phyloP scores from a whole-genome alignment of 2,113 vertebrate species.

The Gymnocephalus cernua region DNA sequence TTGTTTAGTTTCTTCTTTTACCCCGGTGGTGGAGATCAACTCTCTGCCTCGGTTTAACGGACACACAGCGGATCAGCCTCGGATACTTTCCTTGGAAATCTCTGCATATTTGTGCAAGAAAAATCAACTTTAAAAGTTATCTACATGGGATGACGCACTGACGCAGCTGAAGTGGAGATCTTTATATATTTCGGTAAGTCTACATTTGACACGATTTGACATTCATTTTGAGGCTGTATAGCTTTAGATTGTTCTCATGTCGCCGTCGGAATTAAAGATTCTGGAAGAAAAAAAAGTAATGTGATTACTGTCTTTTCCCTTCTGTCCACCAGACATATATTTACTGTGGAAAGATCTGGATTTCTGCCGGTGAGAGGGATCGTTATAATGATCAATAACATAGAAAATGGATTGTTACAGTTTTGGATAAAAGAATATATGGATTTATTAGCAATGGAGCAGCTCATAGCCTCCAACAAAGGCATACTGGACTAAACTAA shows the following conservation, averaged over 20 bases:
- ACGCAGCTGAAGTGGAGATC: neutral
- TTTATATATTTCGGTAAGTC: neutral
- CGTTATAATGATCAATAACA: neutral
- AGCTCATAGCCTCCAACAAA: neutral
- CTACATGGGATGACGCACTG: neutral
- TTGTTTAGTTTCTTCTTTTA: too few species aligned
- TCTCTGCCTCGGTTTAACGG: neutral
- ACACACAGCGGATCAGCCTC: neutral
- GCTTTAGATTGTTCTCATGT: neutral
- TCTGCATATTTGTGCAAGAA: neutral
- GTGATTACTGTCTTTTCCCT: neutral
- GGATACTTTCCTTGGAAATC: neutral
- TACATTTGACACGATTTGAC: neutral
- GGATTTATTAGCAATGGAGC: neutral
- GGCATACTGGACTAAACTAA: neutral
- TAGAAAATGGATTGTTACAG: neutral
- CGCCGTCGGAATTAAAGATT: neutral
- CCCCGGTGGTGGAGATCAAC: neutral
- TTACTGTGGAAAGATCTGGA: too few species aligned
- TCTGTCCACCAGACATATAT: too few species aligned
- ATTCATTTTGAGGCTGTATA: neutral
- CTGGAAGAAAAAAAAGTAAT: neutral
- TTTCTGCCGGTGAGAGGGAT: neutral
- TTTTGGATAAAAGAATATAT: neutral
- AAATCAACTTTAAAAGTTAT: neutral